Conservation (phyloP, 2,113 vertebrate genomes). For the Varanus komodoensis region DNA sequence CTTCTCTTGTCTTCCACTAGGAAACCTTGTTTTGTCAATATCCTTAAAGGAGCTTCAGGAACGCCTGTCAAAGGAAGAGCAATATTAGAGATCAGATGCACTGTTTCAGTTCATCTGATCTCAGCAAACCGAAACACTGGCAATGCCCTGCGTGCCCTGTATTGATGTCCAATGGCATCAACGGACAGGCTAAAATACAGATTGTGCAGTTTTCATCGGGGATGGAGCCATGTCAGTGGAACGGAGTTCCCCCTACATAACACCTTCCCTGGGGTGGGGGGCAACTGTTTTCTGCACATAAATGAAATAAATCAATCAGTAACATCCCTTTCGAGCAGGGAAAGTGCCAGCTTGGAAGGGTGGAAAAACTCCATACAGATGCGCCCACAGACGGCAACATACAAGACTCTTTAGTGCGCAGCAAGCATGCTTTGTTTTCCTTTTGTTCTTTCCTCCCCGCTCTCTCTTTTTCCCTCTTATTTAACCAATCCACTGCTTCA, state of each 20-base stretch:
- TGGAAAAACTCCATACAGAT: rapidly evolving
- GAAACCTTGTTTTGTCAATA: background rate
- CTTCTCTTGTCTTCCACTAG: rapidly evolving
- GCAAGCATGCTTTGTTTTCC: background rate
- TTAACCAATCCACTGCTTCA: constrained; percentile 34
- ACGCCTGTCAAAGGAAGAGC: background rate
- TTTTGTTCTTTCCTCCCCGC: constrained; percentile 28
- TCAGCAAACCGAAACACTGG: background rate
- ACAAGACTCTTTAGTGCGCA: rapidly evolving
- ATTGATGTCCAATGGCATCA: background rate
- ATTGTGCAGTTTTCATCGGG: background rate
- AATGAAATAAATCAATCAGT: too few species aligned
- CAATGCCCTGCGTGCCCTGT: background rate
- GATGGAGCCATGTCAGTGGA: background rate
- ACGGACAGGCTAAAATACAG: background rate
- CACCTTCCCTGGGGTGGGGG: background rate
- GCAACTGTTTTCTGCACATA: background rate
- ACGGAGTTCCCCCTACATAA: background rate
- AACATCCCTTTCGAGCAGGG: background rate
- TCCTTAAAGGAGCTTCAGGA: background rate
- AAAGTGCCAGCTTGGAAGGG: background rate
- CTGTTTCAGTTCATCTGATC: background rate
- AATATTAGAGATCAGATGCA: background rate
- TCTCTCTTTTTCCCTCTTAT: background rate
- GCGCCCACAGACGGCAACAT: rapidly evolving